Evolutionary conservation across 2,797 vertebrate species (phyloP), one percentile per base, ranked within the genome.

Genomic region (Craterocephalus amniculus): DNA sequence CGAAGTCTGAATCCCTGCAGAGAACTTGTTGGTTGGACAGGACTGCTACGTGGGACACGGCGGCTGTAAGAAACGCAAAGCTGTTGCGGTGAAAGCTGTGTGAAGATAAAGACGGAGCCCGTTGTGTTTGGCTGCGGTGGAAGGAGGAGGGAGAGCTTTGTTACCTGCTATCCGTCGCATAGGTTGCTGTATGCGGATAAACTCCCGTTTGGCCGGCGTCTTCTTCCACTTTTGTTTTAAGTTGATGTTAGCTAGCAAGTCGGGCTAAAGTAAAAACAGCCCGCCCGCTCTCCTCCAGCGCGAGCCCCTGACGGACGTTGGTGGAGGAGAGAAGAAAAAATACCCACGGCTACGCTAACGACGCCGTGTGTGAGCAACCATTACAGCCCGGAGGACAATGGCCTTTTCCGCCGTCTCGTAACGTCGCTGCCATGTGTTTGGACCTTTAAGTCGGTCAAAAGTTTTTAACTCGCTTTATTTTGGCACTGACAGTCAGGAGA

Each of bases 141-240:
- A 34, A 65, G 60, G 45, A 11, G 45, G 18, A 16, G 18, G 6
- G 56, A 12, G 31, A 11, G 66, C 9, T 31, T 8, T 5, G 66
- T 83, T 94, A 94, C 94, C 93, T 93, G 80, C 63, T 81, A 31
- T 83, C 87, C 87, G 90, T 91, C 83, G 91, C 92, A 93, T 90
- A 90, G 66, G 88, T 89, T 79, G 84, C 68, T 80, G 79, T 70
- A 57, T 70, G 71, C 80, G 69, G 84, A 48, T 66, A 59, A 67
- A 76, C 74, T 78, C 27, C 75, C 52, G 72, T 75, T 73, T 7
- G 55, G 79, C 81, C 75, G 72, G 83, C 81, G 83, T 88, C 86
- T 84, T 73, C 48, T 68, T 83, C 87, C 90, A 90, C 91, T 88
- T 89, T 90, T 87, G 86, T 60, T 60, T 24, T 79, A 87, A 85